These are phyloP conservation scores for Zaprionus tsacasi DNA, from an alignment of 1,140 invertebrate species.

Conservation along the genomic window DNA sequence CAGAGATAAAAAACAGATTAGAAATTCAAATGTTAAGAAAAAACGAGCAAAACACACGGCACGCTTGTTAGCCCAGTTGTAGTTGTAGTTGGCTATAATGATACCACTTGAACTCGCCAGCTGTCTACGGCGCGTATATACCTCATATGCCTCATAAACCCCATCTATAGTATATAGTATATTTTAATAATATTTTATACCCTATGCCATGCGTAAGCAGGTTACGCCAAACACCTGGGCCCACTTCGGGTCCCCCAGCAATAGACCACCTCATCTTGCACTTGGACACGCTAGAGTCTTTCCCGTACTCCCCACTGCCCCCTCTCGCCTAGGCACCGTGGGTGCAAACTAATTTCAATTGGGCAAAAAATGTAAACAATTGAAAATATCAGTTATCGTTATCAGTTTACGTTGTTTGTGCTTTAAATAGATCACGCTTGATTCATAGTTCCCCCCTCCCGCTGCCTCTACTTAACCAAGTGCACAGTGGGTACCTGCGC, in stretches of 20 bases:
- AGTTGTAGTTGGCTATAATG: conserved; percentile 25
- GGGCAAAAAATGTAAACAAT: conserved; percentile 1
- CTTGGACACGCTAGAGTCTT: conserved; percentile 13
- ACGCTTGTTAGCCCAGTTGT: conserved; percentile 41
- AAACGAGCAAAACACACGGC: conserved; percentile 37
- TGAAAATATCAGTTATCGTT: conserved; percentile 13
- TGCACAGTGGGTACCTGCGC: conserved; percentile 48
- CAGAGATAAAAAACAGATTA: conserved; percentile 80
- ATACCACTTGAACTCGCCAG: conserved; percentile 19
- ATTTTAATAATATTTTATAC: neutral
- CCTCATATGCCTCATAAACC: neutral
- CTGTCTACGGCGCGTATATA: conserved; percentile 6
- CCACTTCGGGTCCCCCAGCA: conserved; percentile 25
- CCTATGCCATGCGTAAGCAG: neutral
- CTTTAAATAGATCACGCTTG: conserved; percentile 60
- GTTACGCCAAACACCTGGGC: conserved; percentile 37
- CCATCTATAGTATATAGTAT: neutral
- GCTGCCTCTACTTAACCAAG: conserved; percentile 10
- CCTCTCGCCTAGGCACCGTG: conserved; percentile 7
- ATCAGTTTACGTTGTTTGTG: conserved; percentile 56
- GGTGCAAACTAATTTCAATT: conserved; percentile 69
- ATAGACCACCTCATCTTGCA: conserved; percentile 45
- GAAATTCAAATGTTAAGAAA: conserved; percentile 73
- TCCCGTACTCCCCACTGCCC: neutral
- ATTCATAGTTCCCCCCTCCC: conserved; percentile 28